These are phyloP conservation scores for Hippopotamus amphibius DNA, from an alignment of 2,113 vertebrate genomes.

Conservation along the genomic window DNA sequence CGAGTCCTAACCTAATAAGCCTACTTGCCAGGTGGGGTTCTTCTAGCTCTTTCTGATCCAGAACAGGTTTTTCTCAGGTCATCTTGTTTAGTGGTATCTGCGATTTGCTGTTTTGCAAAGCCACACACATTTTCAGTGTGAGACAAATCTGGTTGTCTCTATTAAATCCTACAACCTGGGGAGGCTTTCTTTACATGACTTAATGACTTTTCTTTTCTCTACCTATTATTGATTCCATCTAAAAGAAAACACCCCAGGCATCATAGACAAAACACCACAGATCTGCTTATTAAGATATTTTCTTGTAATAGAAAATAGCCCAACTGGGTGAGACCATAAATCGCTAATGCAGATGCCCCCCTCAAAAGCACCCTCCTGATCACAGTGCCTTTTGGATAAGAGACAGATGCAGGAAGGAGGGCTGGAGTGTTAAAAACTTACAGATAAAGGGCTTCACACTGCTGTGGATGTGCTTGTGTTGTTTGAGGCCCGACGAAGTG, in stretches of 20 bases:
- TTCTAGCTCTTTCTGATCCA: conserved; percentile 72
- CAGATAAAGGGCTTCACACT: conserved; percentile 99
- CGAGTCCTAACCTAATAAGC: neutral
- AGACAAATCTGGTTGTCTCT: conserved; percentile 52
- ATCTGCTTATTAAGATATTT: conserved; percentile 70
- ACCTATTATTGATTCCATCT: conserved; percentile 68
- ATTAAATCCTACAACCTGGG: neutral
- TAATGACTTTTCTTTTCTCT: conserved; percentile 54
- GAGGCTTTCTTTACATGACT: conserved; percentile 57
- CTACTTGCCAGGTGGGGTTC: conserved; percentile 39
- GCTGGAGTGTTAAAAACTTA: conserved; percentile 92
- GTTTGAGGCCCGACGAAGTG: conserved; percentile 99
- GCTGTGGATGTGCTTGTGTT: conserved; percentile 99
- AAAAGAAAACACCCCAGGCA: conserved; percentile 65
- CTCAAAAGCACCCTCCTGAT: conserved; percentile 8
- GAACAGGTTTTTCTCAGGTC: conserved; percentile 65
- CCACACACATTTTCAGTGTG: conserved; percentile 45
- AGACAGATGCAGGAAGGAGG: conserved; percentile 72
- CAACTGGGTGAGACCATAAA: neutral
- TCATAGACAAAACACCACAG: conserved; percentile 51
- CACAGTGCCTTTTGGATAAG: conserved; percentile 42
- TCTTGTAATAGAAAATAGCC: conserved; percentile 55
- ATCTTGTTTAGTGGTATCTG: neutral
- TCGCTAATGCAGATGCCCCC: neutral
- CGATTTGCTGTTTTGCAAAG: conserved; percentile 68